Evolutionary conservation across 64 coral and sea anemone species (phyloP).

Genomic region (Montipora capricornis): DNA sequence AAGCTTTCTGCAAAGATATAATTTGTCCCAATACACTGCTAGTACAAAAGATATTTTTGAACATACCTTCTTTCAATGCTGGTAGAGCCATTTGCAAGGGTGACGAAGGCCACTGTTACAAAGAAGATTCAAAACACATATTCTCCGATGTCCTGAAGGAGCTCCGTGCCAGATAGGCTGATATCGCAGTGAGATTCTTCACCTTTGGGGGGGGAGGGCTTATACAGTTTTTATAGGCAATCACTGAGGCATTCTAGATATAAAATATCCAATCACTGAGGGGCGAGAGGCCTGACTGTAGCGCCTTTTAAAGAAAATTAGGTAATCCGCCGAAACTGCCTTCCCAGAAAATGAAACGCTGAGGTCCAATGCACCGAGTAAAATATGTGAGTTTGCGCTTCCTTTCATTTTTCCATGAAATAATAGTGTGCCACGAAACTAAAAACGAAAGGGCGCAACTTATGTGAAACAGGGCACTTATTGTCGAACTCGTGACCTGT

Average conservation of each 20-base stretch:
- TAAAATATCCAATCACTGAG: not conserved
- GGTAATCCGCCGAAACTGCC: too few relatives aligned
- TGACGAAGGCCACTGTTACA: not conserved
- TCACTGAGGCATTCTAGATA: too few relatives aligned
- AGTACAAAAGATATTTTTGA: not conserved
- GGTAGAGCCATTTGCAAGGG: not conserved
- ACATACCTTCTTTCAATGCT: conserved; percentile 9
- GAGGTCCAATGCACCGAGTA: not conserved
- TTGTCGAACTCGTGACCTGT: too few relatives aligned
- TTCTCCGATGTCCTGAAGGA: not conserved
- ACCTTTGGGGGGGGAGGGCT: too few relatives aligned
- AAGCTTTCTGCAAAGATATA: not conserved
- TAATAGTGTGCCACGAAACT: too few relatives aligned
- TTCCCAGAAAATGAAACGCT: not conserved
- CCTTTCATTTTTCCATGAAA: not conserved
- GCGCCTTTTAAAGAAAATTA: too few relatives aligned
- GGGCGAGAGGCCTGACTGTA: too few relatives aligned
- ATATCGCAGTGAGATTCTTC: not conserved
- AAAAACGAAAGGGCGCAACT: too few relatives aligned
- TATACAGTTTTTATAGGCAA: too few relatives aligned
- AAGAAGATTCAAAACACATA: not conserved
- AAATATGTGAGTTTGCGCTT: not conserved
- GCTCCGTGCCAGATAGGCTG: not conserved
- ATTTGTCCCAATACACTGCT: not conserved
- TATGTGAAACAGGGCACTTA: too few relatives aligned